Conservation (phyloP, 2,797 vertebrate genomes). For the Rhincodon typus region DNA sequence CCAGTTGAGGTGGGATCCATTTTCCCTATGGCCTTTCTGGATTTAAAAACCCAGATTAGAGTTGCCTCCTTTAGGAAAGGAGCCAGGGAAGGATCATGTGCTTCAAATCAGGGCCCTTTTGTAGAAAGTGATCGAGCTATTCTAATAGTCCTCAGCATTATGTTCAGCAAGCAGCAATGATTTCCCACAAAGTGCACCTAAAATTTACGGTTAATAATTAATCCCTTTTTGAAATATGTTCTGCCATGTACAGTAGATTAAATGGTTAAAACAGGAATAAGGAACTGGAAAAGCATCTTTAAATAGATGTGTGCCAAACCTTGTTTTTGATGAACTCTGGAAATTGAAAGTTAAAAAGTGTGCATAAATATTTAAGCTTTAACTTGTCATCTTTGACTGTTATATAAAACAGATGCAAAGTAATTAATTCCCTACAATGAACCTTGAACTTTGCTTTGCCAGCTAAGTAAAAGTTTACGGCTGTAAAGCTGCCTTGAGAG, state of each 20-base stretch:
- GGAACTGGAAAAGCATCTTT: not conserved
- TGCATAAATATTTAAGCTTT: not conserved
- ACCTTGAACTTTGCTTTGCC: not conserved
- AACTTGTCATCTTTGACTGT: not conserved
- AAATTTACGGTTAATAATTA: not conserved
- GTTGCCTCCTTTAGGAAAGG: not conserved
- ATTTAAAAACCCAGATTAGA: not conserved
- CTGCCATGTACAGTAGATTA: not conserved
- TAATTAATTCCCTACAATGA: not conserved
- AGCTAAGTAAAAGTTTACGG: not conserved
- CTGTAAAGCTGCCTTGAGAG: not conserved
- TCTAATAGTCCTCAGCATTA: not conserved
- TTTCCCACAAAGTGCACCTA: not conserved
- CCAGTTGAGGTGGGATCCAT: not conserved
- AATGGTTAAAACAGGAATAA: not conserved
- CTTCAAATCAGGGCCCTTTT: not conserved
- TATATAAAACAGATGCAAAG: not conserved
- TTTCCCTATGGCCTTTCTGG: not conserved
- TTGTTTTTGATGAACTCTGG: not conserved
- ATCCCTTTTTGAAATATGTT: not conserved
- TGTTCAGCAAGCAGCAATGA: not conserved
- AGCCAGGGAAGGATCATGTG: not conserved
- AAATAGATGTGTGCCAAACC: not conserved
- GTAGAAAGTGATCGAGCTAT: not conserved
- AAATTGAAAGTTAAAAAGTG: not conserved